A percentile compares a stretch with the other conserved stretches of the same genome.
Conservation (phyloP, 2,797 vertebrate genomes). For the Pangasius larnaudii region DNA sequence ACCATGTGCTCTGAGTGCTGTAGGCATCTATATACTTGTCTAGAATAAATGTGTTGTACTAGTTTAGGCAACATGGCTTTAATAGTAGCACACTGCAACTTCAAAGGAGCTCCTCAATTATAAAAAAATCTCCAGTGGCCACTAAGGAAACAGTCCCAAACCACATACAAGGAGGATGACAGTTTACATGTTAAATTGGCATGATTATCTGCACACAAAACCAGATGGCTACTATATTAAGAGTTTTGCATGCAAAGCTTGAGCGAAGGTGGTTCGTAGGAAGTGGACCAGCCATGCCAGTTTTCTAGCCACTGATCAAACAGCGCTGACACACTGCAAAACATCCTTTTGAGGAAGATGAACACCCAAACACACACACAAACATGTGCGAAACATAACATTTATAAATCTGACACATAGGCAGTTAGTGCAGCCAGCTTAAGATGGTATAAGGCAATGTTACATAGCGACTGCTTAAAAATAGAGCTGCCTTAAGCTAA, state of each 20-base stretch:
- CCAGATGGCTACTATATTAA: constrained; percentile 48
- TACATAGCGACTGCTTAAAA: constrained; percentile 46
- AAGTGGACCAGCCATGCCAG: constrained; percentile 36
- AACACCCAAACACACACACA: constrained; percentile 22
- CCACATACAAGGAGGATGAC: constrained; percentile 27
- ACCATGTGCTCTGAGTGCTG: not conserved
- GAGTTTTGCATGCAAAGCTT: constrained; percentile 44
- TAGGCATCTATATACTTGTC: not conserved
- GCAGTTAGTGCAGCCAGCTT: constrained; percentile 13
- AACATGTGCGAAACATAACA: constrained; percentile 21
- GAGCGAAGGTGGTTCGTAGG: constrained; percentile 40
- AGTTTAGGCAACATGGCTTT: constrained; percentile 7
- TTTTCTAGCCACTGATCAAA: constrained; percentile 28
- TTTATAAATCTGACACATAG: constrained; percentile 25
- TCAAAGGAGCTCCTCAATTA: constrained; percentile 2
- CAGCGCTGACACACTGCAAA: constrained; percentile 26
- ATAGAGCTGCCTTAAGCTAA: constrained; percentile 54
- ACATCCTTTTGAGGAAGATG: not conserved
- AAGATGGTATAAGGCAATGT: constrained; percentile 45
- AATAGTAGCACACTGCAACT: constrained; percentile 12
- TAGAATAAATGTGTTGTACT: not conserved
- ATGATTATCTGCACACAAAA: constrained; percentile 40
- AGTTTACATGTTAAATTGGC: constrained; percentile 45
- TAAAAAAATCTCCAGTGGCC: not conserved
- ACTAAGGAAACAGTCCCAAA: constrained; percentile 29